These are phyloP conservation scores for Zele albiditarsus DNA, from an alignment of 2,888 invertebrate species.

Conservation along the genomic window DNA sequence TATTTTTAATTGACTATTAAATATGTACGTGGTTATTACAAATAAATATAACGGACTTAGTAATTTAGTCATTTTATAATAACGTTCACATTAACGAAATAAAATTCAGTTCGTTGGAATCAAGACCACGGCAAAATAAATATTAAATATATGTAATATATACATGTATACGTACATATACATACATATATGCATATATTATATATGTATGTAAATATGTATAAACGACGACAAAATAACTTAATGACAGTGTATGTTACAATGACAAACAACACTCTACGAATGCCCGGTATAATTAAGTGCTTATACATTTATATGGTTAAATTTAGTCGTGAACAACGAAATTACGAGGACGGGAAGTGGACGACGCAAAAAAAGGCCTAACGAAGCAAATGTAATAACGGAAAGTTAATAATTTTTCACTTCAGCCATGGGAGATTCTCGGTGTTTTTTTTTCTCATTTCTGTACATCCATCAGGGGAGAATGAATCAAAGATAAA, in stretches of 20 bases:
- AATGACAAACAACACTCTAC: slow-evolving; percentile 15
- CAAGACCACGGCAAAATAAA: slow-evolving; percentile 19
- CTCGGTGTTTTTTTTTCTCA: background rate
- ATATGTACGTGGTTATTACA: background rate
- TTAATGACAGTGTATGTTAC: slow-evolving; percentile 27
- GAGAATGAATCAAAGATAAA: background rate
- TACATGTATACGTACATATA: background rate
- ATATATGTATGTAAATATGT: background rate
- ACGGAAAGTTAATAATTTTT: background rate
- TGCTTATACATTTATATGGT: slow-evolving; percentile 6
- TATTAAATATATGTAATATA: slow-evolving; percentile 10
- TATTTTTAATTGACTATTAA: slow-evolving; percentile 23
- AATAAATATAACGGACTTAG: slow-evolving; percentile 7
- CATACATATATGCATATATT: background rate
- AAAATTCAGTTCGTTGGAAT: slow-evolving; percentile 22
- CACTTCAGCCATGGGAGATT: background rate
- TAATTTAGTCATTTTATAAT: background rate
- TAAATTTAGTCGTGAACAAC: background rate
- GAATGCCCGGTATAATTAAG: slow-evolving; percentile 16
- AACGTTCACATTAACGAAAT: slow-evolving; percentile 18
- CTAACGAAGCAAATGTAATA: no score
- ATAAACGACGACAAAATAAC: slow-evolving; percentile 27
- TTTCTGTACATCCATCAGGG: background rate
- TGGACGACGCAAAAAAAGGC: background rate
- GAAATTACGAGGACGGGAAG: background rate